Percentiles rank a stretch among this genome's conserved stretches.
phyloP scores from a whole-genome alignment of 30 jellyfish, hydroid and myxozoan genomes.

The Chironex yamaguchii region DNA sequence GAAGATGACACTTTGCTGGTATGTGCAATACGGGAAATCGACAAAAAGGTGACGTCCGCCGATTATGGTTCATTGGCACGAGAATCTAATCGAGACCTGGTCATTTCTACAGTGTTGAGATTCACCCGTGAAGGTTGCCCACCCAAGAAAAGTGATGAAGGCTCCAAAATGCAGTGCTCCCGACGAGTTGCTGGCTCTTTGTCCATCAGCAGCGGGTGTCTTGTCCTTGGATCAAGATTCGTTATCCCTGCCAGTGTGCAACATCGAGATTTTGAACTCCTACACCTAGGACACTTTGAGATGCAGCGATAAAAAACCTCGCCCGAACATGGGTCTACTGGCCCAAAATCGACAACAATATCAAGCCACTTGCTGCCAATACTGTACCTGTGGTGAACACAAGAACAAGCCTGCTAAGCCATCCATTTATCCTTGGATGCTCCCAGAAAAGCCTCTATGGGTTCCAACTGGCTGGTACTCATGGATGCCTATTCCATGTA shows the following conservation, averaged over 20 bases:
- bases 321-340: slow-evolving; percentile 61
- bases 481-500: slow-evolving; percentile 53
- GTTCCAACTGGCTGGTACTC: slow-evolving; percentile 37
- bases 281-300: slow-evolving; percentile 67
- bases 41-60: slow-evolving; percentile 4
- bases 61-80: slow-evolving; percentile 7
- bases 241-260: slow-evolving; percentile 13
- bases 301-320: slow-evolving; percentile 47
- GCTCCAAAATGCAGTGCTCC: background rate
- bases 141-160: slow-evolving; percentile 2
- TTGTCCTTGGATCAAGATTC: slow-evolving; percentile 14
- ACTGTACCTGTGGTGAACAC: slow-evolving; percentile 45
- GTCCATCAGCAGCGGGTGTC: slow-evolving; percentile 2
- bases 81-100: slow-evolving; percentile 7
- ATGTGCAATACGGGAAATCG: slow-evolving; percentile 12
- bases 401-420: slow-evolving; percentile 26
- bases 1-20: background rate
- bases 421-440: slow-evolving; percentile 15
- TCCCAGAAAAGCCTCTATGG: slow-evolving; percentile 61
- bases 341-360: slow-evolving; percentile 41
- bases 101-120: slow-evolving; percentile 2
- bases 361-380: background rate
- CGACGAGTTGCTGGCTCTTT: slow-evolving; percentile 6
- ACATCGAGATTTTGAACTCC: slow-evolving; percentile 15
- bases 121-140: slow-evolving; percentile 34